These are phyloP conservation scores for Bugula neritina DNA, from an alignment of 2,888 invertebrate species.

Conservation along the genomic window DNA sequence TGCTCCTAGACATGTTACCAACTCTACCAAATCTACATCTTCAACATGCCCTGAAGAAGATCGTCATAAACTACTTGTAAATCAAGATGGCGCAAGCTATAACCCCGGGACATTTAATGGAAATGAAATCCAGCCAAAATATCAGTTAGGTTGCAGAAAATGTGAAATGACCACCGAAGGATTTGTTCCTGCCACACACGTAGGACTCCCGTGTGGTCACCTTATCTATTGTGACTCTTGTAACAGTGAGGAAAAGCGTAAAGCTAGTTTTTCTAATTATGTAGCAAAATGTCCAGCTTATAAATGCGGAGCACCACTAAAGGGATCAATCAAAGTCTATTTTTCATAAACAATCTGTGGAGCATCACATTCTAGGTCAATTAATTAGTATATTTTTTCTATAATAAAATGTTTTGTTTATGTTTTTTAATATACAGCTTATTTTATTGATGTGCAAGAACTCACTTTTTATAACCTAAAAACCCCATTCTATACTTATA, in stretches of 20 bases:
- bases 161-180: not conserved
- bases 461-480: no score
- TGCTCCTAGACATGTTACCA: not conserved
- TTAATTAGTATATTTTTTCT: no score
- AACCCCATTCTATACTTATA: no score
- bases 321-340: not conserved
- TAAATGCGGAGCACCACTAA: not conserved
- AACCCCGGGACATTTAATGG: not conserved
- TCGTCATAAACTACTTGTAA: not conserved
- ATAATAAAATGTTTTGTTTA: no score
- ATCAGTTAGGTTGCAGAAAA: not conserved
- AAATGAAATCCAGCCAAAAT: not conserved
- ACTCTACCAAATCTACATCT: not conserved
- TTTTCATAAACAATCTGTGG: not conserved
- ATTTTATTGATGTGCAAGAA: no score
- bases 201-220: conserved; percentile 16
- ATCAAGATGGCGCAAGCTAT: not conserved
- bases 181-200: conserved; percentile 9
- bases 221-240: conserved; percentile 22
- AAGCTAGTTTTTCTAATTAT: not conserved
- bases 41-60: not conserved
- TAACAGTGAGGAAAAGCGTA: not conserved
- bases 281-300: conserved; percentile 4
- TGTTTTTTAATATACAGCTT: no score
- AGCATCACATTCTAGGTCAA: no score